These are phyloP conservation scores for Epizoanthus illoricatus DNA, from an alignment of 92 coral and sea anemone genomes.

Conservation along the genomic window DNA sequence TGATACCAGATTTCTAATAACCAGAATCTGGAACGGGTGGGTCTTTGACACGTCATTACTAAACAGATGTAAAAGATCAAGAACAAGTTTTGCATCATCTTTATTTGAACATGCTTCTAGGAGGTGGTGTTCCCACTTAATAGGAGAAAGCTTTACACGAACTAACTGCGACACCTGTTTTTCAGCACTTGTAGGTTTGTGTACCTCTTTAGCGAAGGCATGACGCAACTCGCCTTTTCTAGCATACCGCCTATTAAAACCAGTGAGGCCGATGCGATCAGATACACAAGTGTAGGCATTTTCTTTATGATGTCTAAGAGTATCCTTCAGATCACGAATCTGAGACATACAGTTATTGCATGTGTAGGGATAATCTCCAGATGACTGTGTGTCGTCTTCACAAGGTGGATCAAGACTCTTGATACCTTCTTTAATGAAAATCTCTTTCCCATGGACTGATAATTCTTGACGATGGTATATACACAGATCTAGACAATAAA, in stretches of 20 bases:
- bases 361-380: constrained; percentile 37
- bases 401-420: constrained; percentile 30
- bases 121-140: constrained; percentile 45
- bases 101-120: constrained; percentile 26
- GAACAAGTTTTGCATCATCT: constrained; percentile 40
- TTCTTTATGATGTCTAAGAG: constrained; percentile 21
- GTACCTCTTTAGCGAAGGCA: constrained; percentile 21
- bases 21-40: too few species aligned
- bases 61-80: constrained; percentile 45
- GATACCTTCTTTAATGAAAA: constrained; percentile 14
- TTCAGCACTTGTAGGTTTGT: not conserved
- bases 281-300: not conserved
- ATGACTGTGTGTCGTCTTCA: constrained; percentile 21
- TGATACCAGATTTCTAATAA: too few species aligned
- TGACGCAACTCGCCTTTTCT: constrained; percentile 19
- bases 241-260: constrained; percentile 46
- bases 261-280: constrained; percentile 33
- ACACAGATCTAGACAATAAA: too few species aligned
- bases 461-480: not conserved
- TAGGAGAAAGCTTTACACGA: constrained; percentile 15
- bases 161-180: too few species aligned
- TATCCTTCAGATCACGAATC: constrained; percentile 35
- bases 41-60: constrained; percentile 35
- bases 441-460: too few species aligned
- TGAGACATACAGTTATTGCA: constrained; percentile 37